These are phyloP conservation scores for Lithophane semibrunnea DNA, from an alignment of 2,888 invertebrate species.

Conservation along the genomic window DNA sequence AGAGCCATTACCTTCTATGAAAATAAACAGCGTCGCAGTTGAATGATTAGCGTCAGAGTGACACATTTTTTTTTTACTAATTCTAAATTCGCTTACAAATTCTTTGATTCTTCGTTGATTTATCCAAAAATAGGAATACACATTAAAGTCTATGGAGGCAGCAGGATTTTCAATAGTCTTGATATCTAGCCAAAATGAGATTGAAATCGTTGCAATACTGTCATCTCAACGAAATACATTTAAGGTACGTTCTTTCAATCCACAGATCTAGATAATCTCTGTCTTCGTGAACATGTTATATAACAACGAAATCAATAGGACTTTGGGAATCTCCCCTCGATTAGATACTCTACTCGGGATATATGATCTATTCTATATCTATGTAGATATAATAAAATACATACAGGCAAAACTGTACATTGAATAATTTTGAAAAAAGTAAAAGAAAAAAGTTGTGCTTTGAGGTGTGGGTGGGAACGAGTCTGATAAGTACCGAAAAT, in stretches of 20 bases:
- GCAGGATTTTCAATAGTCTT: neutral
- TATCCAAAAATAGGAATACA: neutral
- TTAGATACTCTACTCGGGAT: neutral
- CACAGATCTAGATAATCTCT: neutral
- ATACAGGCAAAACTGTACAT: neutral
- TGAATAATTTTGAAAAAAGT: neutral
- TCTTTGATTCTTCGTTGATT: neutral
- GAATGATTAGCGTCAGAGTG: neutral
- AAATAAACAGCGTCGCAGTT: conserved; percentile 10
- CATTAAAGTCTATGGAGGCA: too few relatives aligned
- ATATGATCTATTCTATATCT: neutral
- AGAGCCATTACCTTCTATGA: neutral
- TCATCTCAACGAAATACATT: neutral
- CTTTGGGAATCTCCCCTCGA: neutral
- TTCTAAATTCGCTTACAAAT: neutral
- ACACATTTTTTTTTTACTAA: neutral
- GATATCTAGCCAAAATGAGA: neutral
- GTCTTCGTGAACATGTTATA: neutral
- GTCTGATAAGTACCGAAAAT: neutral
- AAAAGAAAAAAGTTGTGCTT: too few relatives aligned
- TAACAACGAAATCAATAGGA: neutral
- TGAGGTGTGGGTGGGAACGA: neutral
- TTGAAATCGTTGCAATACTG: neutral
- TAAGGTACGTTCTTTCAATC: neutral
- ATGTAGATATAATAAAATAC: too few relatives aligned